These are phyloP conservation scores for Ianthella basta DNA, from an alignment of 37 sponge, comb jelly and placozoan species.

Conservation along the genomic window DNA sequence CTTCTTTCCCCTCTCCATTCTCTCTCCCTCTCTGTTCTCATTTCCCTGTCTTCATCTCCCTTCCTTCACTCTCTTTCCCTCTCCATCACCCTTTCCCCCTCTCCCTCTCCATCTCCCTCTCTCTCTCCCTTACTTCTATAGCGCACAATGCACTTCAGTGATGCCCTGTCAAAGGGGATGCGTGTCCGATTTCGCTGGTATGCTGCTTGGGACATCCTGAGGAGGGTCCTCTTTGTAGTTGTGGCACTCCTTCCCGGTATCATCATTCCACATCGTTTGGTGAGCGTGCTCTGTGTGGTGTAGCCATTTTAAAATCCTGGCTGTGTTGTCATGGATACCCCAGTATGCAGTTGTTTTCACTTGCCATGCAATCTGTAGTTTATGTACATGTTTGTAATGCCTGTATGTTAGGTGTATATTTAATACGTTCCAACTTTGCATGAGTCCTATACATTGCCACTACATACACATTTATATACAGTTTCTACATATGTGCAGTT, in stretches of 20 bases:
- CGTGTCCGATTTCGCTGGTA: conserved; percentile 53
- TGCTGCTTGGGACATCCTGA: conserved; percentile 72
- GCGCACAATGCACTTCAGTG: conserved; percentile 66
- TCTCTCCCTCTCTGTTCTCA: neutral
- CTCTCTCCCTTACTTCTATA: conserved; percentile 18
- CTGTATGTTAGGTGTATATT: no score
- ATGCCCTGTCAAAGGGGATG: conserved; percentile 73
- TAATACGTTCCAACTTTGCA: no score
- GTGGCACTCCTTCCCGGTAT: conserved; percentile 23
- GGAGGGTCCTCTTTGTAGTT: conserved; percentile 64
- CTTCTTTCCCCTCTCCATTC: neutral
- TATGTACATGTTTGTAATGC: no score
- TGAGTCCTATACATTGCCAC: no score
- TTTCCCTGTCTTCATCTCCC: neutral
- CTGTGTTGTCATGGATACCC: no score
- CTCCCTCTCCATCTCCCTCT: neutral
- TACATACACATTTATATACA: no score
- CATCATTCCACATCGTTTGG: neutral
- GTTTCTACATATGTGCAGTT: no score
- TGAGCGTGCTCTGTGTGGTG: neutral
- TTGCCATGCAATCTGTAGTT: no score
- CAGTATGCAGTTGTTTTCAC: no score
- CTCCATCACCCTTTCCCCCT: neutral
- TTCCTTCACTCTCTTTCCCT: neutral
- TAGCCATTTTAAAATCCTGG: no score